Percentiles rank a stretch among this genome's conserved stretches.
Evolutionary conservation across 2,113 vertebrate species (phyloP).

Genomic region (Gymnobelideus leadbeateri): DNA sequence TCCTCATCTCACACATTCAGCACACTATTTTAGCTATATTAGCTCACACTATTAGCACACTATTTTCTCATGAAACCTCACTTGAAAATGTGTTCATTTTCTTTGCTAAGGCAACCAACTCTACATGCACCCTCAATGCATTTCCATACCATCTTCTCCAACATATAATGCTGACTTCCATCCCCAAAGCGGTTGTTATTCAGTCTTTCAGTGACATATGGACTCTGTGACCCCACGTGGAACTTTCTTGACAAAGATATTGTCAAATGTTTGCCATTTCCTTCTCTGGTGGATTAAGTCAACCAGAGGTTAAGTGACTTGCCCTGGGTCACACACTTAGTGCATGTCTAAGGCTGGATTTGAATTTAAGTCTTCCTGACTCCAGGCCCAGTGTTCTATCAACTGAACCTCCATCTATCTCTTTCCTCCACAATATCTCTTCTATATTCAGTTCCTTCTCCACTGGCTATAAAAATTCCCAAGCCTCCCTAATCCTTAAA

Average conservation of each 20-base stretch:
- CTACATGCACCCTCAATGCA: background rate
- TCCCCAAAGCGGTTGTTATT: background rate
- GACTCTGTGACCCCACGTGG: background rate
- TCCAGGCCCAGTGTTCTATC: background rate
- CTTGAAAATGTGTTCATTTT: background rate
- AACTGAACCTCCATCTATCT: background rate
- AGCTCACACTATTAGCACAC: too few species aligned
- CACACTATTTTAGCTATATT: too few species aligned
- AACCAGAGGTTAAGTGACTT: background rate
- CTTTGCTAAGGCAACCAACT: background rate
- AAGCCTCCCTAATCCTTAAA: background rate
- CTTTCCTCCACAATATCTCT: background rate
- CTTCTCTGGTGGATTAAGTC: background rate
- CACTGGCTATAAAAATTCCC: background rate
- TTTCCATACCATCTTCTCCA: background rate
- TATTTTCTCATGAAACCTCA: background rate
- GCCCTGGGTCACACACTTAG: too few species aligned
- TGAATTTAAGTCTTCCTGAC: background rate
- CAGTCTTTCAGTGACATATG: background rate
- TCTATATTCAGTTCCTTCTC: background rate
- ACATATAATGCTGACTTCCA: background rate
- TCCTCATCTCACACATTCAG: background rate
- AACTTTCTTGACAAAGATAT: background rate
- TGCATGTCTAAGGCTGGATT: background rate
- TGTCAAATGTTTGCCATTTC: background rate